Evolutionary conservation across 2,797 vertebrate species (phyloP).

Genomic region (Spinus pinus): DNA sequence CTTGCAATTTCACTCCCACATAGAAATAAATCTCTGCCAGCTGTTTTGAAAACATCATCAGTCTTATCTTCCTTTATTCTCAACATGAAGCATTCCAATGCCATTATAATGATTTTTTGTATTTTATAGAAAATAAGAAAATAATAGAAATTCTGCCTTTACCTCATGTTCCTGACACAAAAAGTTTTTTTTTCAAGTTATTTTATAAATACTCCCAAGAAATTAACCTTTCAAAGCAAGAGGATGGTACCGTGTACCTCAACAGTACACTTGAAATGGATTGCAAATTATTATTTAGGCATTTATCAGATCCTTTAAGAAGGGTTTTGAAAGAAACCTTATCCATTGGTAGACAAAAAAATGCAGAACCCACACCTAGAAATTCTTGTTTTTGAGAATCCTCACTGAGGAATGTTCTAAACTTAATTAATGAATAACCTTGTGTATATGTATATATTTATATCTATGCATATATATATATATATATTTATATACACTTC

Average conservation of each 20-base stretch:
- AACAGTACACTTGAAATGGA: background rate
- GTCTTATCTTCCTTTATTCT: background rate
- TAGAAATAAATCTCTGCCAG: background rate
- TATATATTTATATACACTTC: background rate
- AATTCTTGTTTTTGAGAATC: background rate
- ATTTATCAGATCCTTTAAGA: background rate
- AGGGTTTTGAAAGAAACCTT: background rate
- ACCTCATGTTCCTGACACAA: background rate
- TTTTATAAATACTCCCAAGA: background rate
- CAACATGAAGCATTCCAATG: background rate
- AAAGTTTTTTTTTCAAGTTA: background rate
- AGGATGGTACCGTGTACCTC: background rate
- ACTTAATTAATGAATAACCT: background rate
- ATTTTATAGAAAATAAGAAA: background rate
- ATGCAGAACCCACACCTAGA: background rate
- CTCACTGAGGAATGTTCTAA: background rate
- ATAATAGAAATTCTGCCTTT: background rate
- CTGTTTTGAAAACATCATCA: background rate
- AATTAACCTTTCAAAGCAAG: background rate
- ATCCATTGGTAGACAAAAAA: background rate
- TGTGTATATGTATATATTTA: background rate
- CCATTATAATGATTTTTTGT: background rate
- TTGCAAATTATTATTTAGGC: background rate
- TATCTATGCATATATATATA: rapidly evolving
- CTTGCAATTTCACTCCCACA: background rate